These are phyloP conservation scores for Dicyrtoma fusca DNA, from an alignment of 2,888 invertebrate species.

Conservation along the genomic window DNA sequence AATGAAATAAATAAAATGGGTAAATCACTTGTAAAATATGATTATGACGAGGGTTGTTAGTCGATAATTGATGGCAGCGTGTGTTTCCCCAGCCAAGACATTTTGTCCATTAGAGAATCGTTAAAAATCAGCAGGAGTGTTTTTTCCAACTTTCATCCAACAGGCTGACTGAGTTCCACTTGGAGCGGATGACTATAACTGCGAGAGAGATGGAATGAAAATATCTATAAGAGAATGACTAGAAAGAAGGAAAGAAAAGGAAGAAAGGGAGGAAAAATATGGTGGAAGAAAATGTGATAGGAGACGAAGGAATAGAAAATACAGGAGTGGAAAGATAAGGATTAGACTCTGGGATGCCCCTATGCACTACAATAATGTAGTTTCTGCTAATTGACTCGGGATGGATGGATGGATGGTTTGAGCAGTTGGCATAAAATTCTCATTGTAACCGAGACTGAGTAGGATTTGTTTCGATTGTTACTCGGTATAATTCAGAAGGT, in stretches of 20 bases:
- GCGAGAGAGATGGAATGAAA: background rate
- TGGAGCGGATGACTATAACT: background rate
- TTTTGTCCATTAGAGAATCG: constrained; percentile 23
- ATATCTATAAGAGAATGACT: background rate
- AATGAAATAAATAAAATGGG: background rate
- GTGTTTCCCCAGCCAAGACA: constrained; percentile 32
- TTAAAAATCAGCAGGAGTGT: constrained; percentile 29
- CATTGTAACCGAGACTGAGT: constrained; percentile 54
- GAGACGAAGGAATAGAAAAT: background rate
- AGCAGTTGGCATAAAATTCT: constrained; percentile 53
- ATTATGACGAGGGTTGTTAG: background rate
- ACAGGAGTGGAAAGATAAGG: background rate
- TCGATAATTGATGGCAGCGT: constrained; percentile 22
- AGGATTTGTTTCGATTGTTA: constrained; percentile 39
- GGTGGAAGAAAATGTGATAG: background rate
- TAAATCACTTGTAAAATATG: background rate
- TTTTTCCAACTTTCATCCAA: background rate
- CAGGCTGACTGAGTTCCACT: background rate
- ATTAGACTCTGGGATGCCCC: no score
- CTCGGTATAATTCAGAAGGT: constrained; percentile 22
- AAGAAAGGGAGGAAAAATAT: background rate
- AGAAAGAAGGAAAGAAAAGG: background rate
- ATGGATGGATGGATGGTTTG: constrained; percentile 33
- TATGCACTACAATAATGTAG: background rate
- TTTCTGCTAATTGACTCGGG: constrained; percentile 37